Base-by-base conservation (phyloP, 2,888 invertebrate species). In the Apoderus coryli region DNA sequence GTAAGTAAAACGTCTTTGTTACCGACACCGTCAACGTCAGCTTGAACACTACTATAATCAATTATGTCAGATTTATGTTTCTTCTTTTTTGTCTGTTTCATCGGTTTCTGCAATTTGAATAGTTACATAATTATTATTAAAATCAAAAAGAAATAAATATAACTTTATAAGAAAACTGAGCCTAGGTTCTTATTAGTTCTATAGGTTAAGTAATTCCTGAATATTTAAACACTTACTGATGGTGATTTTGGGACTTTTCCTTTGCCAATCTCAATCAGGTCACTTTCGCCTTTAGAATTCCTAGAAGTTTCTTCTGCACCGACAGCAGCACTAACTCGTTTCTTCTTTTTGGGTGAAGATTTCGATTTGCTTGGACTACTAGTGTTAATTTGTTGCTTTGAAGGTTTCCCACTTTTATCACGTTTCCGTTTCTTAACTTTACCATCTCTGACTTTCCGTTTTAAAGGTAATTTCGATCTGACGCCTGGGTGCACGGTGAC, bases 401-500 rank as follows among this genome's bases (percentile, higher is more conserved):
- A n/a, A 6, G 19, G 19, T 6, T n/a, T 19, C 7, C 19, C 19
- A 6, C n/a, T n/a, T n/a, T n/a, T 19, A 6, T 6, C 19, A 6
- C 19, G 6, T n/a, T 19, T 19, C 19, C n/a, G 6, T n/a, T 19
- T 19, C 7, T n/a, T 6, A n/a, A n/a, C 6, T 6, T n/a, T 6
- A 22, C 73, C 68, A 32, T 64, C 61, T 9, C 64, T 53, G 12
- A 86, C 85, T 57, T 84, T 82, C 55, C 81, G 77, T 61, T 84
- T 85, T 40, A 88, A 68, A 23, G 88, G 88, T 34, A 88, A 67
- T 60, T 86, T 86, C 28, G 84, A 79, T 41, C 85, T 74, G 39
- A 86, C 75, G 37, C 80, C 86, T 32, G 81, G 86, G 50, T 89
- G 86, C 2, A 88, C 79, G 39, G 82, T 84, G 16, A 79, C 67